Percentiles rank a stretch among this genome's conserved stretches.
Evolutionary conservation across 2,113 vertebrate species (phyloP).

Genomic region (Acrocephalus kingi): DNA sequence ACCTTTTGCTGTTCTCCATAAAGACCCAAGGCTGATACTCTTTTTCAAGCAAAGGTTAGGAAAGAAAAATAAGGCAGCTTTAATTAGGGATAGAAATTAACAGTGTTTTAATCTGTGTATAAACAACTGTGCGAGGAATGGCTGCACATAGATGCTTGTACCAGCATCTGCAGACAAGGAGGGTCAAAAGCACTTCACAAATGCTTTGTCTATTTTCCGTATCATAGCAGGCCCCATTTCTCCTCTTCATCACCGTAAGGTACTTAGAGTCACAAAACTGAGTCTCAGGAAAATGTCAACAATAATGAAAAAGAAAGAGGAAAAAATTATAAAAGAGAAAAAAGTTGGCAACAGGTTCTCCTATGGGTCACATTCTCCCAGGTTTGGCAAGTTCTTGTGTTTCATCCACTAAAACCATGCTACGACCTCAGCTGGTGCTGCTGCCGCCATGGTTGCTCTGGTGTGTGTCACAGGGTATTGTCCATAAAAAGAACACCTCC

Average conservation of each 20-base stretch:
- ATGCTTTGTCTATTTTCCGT: background rate
- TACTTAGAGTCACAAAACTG: background rate
- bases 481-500: background rate
- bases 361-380: background rate
- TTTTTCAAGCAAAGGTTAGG: background rate
- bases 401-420: slow-evolving; percentile 10
- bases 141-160: too few species aligned
- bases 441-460: background rate
- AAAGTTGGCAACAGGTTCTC: slow-evolving; percentile 18
- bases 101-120: background rate
- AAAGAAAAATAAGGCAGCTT: background rate
- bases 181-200: background rate
- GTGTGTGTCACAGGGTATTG: background rate
- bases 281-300: slow-evolving; percentile 24
- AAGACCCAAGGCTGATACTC: background rate
- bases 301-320: slow-evolving; percentile 22
- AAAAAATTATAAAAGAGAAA: background rate
- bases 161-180: background rate
- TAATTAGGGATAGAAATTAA: background rate
- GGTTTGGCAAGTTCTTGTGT: background rate
- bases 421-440: background rate
- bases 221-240: background rate
- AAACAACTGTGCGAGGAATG: background rate
- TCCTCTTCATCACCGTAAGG: background rate
- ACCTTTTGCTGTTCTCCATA: background rate